Evolutionary conservation across 2,888 invertebrate species (phyloP), one percentile per base, ranked within the genome.

Genomic region (Nomada fabriciana): DNA sequence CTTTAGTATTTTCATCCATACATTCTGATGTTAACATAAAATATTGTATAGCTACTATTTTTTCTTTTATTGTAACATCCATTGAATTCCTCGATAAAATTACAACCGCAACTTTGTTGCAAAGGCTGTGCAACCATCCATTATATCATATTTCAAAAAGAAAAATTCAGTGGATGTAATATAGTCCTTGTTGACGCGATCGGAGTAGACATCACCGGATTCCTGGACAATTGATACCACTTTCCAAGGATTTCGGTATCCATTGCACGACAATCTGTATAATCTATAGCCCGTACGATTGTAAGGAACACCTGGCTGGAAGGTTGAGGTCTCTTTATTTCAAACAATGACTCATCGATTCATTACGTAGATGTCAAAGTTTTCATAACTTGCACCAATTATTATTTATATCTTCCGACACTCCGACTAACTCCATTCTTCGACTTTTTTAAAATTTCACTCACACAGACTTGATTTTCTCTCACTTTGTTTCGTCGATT

Each of bases 231-330:
- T 81, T 36, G 81, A 85, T 81, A 83, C 63, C 64, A 42, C 29
- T 76, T 65, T 55, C 60, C 85, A 85, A 85, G 85, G 85, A 85
- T 85, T 75, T 55, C 59, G n/a, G 81, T 85, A 79, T 84, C 76
- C 61, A 68, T 85, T 83, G 76, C 78, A 71, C 55, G 73, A 47
- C 76, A 73, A 75, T 83, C 76, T 69, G 72, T 74, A 77, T 75
- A 80, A 75, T 77, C 82, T 57, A 52, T 50, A 71, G 71, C 25
- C 29, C 55, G 60, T 77, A 72, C 69, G 55, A 53, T 63, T 55
- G 81, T 84, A 85, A 85, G 57, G 57, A 50, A 82, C 81, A 82
- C 76, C 79, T 71, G 69, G 42, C 36, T 84, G 57, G 73, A 83
- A 67, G 80, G 83, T 71, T 80, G 76, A 69, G 84, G 86, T 80